Base-by-base conservation (phyloP, 2,888 invertebrate genomes). In the Drosophila lacicola region DNA sequence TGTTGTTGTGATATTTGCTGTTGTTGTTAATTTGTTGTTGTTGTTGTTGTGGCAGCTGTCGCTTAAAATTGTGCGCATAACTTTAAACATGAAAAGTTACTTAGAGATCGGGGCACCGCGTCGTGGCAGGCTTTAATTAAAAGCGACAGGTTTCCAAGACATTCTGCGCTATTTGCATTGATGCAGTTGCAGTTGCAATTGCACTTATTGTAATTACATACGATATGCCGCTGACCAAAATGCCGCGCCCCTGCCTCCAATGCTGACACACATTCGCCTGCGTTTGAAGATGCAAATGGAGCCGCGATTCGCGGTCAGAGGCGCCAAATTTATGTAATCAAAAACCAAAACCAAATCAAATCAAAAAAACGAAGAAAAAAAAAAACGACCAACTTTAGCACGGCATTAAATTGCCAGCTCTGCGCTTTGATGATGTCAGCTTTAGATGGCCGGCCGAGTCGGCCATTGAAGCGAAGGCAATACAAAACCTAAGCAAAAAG, bases 21-120 rank as follows among this genome's bases (percentile, higher is more conserved):
- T 33, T 54, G 46, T 17, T 53, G 74, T 37, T 17, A 2, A 2
- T 1, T 29, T 67, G 39, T 11, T 64, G 44, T 10, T 50, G 37
- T 13, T 66, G 64, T 33, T 54, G 46, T 21, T 53, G 74, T 37
- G 58, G 75, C 42, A 36, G 78, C 73, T 78, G 81, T 81, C 77
- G 84, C 82, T 81, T 77, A 73, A 83, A 76, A 86, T 82, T 83
- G 84, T 74, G 79, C 87, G 81, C 87, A 84, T 84, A 82, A 78
- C 70, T 79, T 67, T 62, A 70, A 81, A 86, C 85, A 86, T 88
- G 88, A 88, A 86, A 86, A 88, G 84, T 86, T 88, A 86, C 85
- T 86, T 86, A 86, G 78, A 83, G 73, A 29, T 67, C 57, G 56
- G 44, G 65, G 63, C 63, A 50, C 54, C 29, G 47, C 33, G 41